Evolutionary conservation across 2,113 vertebrate species (phyloP).

Genomic region (Emydocephalus ijimae): DNA sequence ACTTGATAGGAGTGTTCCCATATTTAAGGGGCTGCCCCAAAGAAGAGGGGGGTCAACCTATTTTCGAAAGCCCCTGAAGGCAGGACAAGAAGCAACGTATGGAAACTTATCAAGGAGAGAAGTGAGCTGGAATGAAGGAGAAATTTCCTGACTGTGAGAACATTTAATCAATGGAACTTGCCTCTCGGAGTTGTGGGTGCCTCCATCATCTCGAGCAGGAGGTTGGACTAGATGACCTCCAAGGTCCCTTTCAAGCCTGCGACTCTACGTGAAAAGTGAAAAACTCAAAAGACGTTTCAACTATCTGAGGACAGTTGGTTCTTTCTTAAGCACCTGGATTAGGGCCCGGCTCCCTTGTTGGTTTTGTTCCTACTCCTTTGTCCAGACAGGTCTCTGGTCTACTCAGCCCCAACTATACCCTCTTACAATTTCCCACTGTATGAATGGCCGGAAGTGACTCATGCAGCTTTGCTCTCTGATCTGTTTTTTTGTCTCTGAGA

Average conservation of each 20-base stretch:
- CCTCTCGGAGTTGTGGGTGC: no score
- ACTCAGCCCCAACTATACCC: neutral
- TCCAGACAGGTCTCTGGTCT: neutral
- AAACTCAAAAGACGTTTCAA: neutral
- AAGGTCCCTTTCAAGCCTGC: neutral
- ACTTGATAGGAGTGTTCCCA: no score
- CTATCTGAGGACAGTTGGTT: neutral
- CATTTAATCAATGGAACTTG: neutral
- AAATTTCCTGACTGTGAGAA: no score
- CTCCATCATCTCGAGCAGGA: neutral
- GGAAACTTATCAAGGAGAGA: no score
- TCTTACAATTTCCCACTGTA: neutral
- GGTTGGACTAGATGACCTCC: neutral
- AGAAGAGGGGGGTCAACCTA: no score
- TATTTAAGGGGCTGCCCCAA: no score
- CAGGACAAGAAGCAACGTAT: no score
- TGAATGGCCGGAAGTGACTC: conserved; percentile 27
- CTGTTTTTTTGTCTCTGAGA: neutral
- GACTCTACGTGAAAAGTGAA: neutral
- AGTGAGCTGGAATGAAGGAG: accelerated
- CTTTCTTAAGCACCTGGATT: neutral
- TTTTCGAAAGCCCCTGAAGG: no score
- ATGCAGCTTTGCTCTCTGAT: neutral
- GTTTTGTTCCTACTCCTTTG: neutral
- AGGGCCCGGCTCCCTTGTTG: neutral